Evolutionary conservation across 2,797 vertebrate genomes (phyloP), one percentile per base, ranked within the genome.

Genomic region (Meda fulgida): DNA sequence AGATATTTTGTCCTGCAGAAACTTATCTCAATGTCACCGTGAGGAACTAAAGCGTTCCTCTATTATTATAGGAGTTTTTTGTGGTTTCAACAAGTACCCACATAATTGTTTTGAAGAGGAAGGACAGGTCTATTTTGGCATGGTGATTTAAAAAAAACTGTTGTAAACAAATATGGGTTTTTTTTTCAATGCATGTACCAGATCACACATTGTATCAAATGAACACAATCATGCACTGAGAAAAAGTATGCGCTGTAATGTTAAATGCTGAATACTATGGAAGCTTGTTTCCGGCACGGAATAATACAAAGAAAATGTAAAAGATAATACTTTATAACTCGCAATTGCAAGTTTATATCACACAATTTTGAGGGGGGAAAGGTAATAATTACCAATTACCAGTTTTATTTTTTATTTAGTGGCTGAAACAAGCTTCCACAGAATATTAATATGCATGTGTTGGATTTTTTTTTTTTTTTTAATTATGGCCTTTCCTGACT

Each of bases 31-130:
- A 65, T 34, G 43, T 66, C 29, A 75, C 29, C 11, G 16, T 23
- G 19, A 73, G 19, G 5, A 29, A 48, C 4, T 34, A 34, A 60
- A 82, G 36, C 29, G 21, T 65, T 75, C 21, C 70, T 65, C 26
- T 72, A 46, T 48, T 48, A 48, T 82, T 63, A 34, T 19, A 66
- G 1, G 14, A 76, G 58, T 65, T 6, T 23, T 76, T 21, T 40
- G 43, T 83, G 72, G 72, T 51, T 53, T 83, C 46, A 58, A 23
- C 53, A 31, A 29, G 23, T 29, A 53, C 46, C 43, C 31, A 14
- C 36, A 29, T 53, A n/a, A 7, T 53, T 67, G 46, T 38, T 26
- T 21, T 67, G 4, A 67, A 83, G 60, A 83, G 72, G 72, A 67
- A 67, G 48, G 36, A 36, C 72, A 23, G 72, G 60, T 76, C 31